Evolutionary conservation across 2,113 vertebrate species (phyloP), one percentile per base, ranked within the genome.

Genomic region (Aspiorhynchus laticeps): DNA sequence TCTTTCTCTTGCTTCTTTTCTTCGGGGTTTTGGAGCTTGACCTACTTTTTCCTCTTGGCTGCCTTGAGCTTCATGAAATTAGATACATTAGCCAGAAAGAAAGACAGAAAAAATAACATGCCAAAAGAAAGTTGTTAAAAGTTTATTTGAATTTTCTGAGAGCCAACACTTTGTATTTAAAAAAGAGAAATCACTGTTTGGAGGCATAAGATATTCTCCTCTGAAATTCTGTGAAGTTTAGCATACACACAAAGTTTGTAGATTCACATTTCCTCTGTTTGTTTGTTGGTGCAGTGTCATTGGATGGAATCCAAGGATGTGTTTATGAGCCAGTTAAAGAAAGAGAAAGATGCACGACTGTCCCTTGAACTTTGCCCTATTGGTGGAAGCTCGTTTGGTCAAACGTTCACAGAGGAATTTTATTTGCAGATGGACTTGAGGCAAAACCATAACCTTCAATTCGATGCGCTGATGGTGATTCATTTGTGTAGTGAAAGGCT

Each of bases 41-140:
- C 93, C 92, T 91, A 93, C 77, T 91, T 93, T 91, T 87, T 88
- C 65, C 77, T 90, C 63, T 90, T 87, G 73, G 84, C 88, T 91
- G 91, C 90, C 86, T 90, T 85, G 79, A 89, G 73, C 88, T 88
- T 91, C 76, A 89, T 91, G 88, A 90, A 92, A 89, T 85, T 74
- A 88, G 87, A 81, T 87, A 89, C 90, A 84, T 89, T 53, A 85
- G 89, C 87, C 17, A 26, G 65, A 88, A 78, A 86, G 61, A 89
- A 65, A 65, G 36, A 36, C 5, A 53, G 1, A 69, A 51, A 31
- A 48, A 41, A 79, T 33, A 41, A 71, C 33, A 86, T 24, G 85
- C n/a, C 67, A 46, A 71, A 59, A 74, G 79, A 76, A 87, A 74
- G 48, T 43, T 61, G 53, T 56, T 61, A 26, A 81, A 85, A 33